A percentile compares a stretch with the other conserved stretches of the same genome.
These are phyloP conservation scores for Tiliacea citrago DNA, from an alignment of 2,888 invertebrate genomes.

Conservation along the genomic window DNA sequence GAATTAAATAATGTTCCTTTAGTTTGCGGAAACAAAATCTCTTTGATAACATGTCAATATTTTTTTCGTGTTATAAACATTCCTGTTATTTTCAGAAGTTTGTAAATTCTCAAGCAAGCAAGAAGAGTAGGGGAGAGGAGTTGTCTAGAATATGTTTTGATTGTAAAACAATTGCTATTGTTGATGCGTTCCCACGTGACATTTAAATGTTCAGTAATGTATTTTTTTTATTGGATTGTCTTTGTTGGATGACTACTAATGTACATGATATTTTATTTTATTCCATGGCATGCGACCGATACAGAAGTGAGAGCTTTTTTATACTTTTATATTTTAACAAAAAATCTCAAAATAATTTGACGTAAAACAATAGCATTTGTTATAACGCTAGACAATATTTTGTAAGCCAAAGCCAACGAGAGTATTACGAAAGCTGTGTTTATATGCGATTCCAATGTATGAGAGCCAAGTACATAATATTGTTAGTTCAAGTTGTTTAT, in stretches of 20 bases:
- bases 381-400: constrained; percentile 71
- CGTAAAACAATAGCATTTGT: constrained; percentile 65
- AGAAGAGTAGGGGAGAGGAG: background rate
- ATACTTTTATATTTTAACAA: constrained; percentile 23
- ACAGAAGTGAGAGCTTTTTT: background rate
- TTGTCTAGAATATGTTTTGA: constrained; percentile 45
- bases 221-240: background rate
- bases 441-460: constrained; percentile 69
- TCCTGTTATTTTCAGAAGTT: constrained; percentile 44
- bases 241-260: background rate
- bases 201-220: background rate
- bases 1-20: background rate
- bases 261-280: background rate
- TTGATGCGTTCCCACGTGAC: constrained; percentile 49
- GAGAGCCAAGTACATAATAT: constrained; percentile 52
- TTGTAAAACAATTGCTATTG: constrained; percentile 70
- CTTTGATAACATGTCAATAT: background rate
- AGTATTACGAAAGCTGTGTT: constrained; percentile 83
- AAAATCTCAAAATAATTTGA: background rate
- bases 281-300: background rate
- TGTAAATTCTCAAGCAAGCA: constrained; percentile 43
- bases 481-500: constrained; percentile 53
- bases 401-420: constrained; percentile 84
- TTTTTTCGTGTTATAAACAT: constrained; percentile 52
- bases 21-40: background rate